Evolutionary conservation across 2,113 vertebrate genomes (phyloP), one percentile per base, ranked within the genome.

Genomic region (Cottus gobio): DNA sequence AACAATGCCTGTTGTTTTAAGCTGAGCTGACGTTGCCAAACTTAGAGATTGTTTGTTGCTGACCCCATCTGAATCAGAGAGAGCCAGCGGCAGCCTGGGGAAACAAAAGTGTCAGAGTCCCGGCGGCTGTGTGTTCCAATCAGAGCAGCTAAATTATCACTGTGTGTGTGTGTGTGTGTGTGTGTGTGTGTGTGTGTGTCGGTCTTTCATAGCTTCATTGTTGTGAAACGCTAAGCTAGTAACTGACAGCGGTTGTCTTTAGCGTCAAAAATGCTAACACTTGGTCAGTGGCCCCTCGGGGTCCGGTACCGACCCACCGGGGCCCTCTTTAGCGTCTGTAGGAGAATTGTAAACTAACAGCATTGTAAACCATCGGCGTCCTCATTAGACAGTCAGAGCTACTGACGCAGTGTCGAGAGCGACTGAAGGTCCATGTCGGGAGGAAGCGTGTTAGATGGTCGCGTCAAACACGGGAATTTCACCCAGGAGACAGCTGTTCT

Each of bases 21-120:
- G 89, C 85, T 31, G 75, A 89, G 94, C 94, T 94, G 94, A 95
- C 91, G 69, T 82, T 80, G 92, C 86, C 91, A 83, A 90, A 93
- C 91, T 93, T 93, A 89, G 92, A 94, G 88, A 92, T 93, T 91
- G 94, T 94, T 95, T 94, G 92, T 94, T 93, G 94, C 94, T 94
- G 93, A 95, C 90, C 75, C 54, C 71, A 85, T 93, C 77, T 92
- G 86, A 93, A 87, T 91, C 70, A 70, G 80, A 81, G 87, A 90
- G 85, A 79, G 84, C 71, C 71, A 11, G 79, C 52, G 76, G 83
- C 80, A 24, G 84, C 57, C 6, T 3, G 0, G 71, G 67, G 73
- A 77, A 90, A 88, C 86, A 90, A 93, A 90, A 84, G 90, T 91
- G 83, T 71, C 48, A 0, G 62, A 75, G 76, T 80, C 50, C 57